These are phyloP conservation scores for Dione vanillae DNA, from an alignment of 2,888 invertebrate species.

Conservation along the genomic window DNA sequence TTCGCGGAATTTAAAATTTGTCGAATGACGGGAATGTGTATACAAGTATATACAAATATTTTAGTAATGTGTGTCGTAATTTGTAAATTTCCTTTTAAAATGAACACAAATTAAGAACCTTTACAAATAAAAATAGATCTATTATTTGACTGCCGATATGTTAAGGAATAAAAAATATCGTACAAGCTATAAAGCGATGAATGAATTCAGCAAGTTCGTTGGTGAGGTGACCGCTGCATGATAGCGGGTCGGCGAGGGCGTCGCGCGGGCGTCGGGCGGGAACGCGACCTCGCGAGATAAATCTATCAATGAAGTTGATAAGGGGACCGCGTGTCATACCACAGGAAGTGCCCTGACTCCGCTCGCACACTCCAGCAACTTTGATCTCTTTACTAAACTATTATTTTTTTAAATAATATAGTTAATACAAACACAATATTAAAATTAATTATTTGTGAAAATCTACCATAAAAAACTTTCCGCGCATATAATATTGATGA, in stretches of 20 bases:
- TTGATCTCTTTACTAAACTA: constrained; percentile 56
- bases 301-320: constrained; percentile 82
- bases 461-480: background rate
- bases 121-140: too few species aligned
- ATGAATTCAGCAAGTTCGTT: constrained; percentile 34
- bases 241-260: constrained; percentile 40
- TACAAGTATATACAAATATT: background rate
- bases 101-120: background rate
- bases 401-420: background rate
- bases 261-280: constrained; percentile 50
- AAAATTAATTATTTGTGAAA: background rate
- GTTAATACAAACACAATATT: background rate
- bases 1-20: constrained; percentile 6
- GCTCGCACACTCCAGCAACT: constrained; percentile 65
- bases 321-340: constrained; percentile 76
- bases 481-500: too few species aligned
- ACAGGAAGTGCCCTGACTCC: constrained; percentile 74
- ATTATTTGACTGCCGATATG: background rate
- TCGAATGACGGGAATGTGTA: background rate
- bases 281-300: constrained; percentile 78
- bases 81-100: background rate
- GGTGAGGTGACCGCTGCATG: constrained; percentile 42
- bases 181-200: background rate
- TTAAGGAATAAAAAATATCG: background rate
- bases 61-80: background rate